Base-by-base conservation (phyloP, 2,113 vertebrate genomes). In the Circaetus cinerascens region DNA sequence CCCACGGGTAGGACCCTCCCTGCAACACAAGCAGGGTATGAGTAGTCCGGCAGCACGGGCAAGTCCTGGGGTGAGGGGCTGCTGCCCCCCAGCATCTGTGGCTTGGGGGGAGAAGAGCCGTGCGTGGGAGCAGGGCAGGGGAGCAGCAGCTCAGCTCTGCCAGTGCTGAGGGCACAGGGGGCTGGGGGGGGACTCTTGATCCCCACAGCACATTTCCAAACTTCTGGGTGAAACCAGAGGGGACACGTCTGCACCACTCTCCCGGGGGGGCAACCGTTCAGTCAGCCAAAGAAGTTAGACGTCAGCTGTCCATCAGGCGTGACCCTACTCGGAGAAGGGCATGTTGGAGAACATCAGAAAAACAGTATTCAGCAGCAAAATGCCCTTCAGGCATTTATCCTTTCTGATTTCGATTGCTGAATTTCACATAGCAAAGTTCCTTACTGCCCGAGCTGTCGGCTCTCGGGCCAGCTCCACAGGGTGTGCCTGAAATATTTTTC, bases 21-120 rank as follows among this genome's bases (percentile, higher is more conserved):
- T 72, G 64, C 41, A 45, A 48, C 3, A 4, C 18, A 22, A 56
- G 41, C 21, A 62, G 40, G 29, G 21, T 13, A 5, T 8, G 40
- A 1, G 10, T 50, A 36, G 16, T 38, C 57, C 7, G 7, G 63
- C 48, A 51, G 40, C 13, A 29, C 0, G 6, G 34, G 50, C 40
- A 89, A 21, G 55, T n/a, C 27, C 48, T 29, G 20, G 59, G 43
- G 40, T 18, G 0, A 1, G 2, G 26, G 32, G 38, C n/a, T 80
- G 6, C 48, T 75, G 20, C 3, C 22, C 36, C 16, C 34, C 56
- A 57, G 66, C 25, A 75, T 32, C 40, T 82, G 46, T 1, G 1
- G 3, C 0, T 1, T 10, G 2, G 2, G 5, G 18, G 15, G 7
- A 74, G 6, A 91, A n/a, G 7, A 62, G 43, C 9, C 2, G 0